phyloP scores from a whole-genome alignment of 2,888 invertebrate genomes.

The Drosophila mimetica region DNA sequence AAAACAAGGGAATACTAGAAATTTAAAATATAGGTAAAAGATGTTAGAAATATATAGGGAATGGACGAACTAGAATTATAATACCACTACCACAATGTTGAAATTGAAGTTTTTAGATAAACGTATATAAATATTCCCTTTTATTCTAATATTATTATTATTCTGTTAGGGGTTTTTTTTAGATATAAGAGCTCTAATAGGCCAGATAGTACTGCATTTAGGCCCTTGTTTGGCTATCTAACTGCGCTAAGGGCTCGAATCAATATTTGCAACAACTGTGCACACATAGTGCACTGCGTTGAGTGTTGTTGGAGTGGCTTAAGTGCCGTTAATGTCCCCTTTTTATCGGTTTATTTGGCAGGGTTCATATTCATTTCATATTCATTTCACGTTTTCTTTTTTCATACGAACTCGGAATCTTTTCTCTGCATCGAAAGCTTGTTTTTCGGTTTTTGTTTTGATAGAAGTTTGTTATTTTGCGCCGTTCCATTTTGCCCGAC shows the following conservation, averaged over 20 bases:
- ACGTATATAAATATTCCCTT: too few species aligned
- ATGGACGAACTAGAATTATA: too few species aligned
- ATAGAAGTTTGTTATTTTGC: constrained; percentile 52
- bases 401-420: constrained; percentile 14
- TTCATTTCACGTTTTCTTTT: constrained; percentile 19
- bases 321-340: constrained; percentile 25
- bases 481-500: constrained; percentile 25
- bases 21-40: too few species aligned
- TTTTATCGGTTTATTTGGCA: constrained; percentile 19
- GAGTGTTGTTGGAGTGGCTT: constrained; percentile 5
- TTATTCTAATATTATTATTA: too few species aligned
- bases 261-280: constrained; percentile 35
- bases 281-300: constrained; percentile 27
- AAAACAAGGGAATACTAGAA: too few species aligned
- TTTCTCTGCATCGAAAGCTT: constrained; percentile 39
- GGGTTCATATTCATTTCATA: constrained; percentile 11
- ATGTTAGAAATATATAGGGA: too few species aligned
- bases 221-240: constrained; percentile 20
- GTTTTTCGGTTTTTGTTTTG: constrained; percentile 62
- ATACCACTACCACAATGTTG: too few species aligned
- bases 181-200: too few species aligned
- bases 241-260: constrained; percentile 14
- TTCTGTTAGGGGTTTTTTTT: too few species aligned
- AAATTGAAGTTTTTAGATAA: too few species aligned
- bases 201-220: background rate